Evolutionary conservation across 2,888 invertebrate species (phyloP).

Genomic region (Piscicola geometra): DNA sequence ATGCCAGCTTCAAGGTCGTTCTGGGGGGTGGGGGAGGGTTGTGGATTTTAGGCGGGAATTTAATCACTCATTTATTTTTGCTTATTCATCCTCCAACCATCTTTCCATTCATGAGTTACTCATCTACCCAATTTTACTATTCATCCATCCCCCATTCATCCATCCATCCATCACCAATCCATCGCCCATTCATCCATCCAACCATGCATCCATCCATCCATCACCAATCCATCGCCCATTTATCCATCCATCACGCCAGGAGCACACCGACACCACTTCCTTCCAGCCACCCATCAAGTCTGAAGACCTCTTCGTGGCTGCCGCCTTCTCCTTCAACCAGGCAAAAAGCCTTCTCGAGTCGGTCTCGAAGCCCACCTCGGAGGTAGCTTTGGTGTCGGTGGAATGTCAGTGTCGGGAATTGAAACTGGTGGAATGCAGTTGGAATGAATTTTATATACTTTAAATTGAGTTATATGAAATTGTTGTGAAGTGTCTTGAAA

Average conservation of each 20-base stretch:
- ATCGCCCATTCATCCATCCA: background rate
- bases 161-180: background rate
- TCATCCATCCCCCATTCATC: no score
- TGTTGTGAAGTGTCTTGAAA: no score
- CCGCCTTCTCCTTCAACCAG: conserved; percentile 11
- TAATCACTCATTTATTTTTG: background rate
- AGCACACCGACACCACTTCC: conserved; percentile 18
- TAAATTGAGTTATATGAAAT: no score
- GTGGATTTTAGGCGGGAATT: background rate
- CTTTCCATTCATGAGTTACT: background rate
- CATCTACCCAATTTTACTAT: background rate
- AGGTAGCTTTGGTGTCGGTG: no score
- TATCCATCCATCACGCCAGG: conserved; percentile 12
- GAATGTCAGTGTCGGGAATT: no score
- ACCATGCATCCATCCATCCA: conserved; percentile 25
- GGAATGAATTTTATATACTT: no score
- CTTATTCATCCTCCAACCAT: background rate
- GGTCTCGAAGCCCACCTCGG: conserved; percentile 64
- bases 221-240: background rate
- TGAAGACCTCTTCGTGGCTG: conserved; percentile 63
- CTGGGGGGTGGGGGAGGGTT: background rate
- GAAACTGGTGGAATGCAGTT: no score
- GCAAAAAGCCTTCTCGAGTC: conserved; percentile 69
- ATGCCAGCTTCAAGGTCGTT: conserved; percentile 59
- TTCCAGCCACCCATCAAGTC: background rate